Conservation (phyloP, 2,113 vertebrate genomes). For the Syngnathoides biaculeatus region DNA sequence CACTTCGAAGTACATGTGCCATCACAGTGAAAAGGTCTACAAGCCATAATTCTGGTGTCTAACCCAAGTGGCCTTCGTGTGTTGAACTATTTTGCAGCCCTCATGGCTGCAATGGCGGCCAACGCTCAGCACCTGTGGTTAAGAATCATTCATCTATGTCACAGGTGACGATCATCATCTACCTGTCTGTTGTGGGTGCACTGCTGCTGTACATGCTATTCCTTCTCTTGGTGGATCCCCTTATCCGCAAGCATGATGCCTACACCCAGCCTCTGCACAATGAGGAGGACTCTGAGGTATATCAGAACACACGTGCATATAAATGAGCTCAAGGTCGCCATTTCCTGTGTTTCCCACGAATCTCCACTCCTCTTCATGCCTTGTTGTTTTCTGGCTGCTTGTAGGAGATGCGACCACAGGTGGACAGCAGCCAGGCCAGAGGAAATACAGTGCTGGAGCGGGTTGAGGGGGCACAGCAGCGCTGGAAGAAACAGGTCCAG, state of each 20-base stretch:
- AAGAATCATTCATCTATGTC: neutral
- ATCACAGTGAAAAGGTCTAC: too few relatives aligned
- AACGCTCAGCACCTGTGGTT: neutral
- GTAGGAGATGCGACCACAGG: conserved; percentile 79
- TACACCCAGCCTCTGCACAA: conserved; percentile 88
- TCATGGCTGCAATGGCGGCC: too few relatives aligned
- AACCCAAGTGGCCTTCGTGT: too few relatives aligned
- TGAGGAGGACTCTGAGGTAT: conserved; percentile 87
- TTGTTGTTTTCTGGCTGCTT: neutral
- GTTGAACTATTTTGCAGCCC: neutral
- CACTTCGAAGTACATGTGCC: too few relatives aligned
- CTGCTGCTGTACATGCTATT: conserved; percentile 94
- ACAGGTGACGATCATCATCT: conserved; percentile 91
- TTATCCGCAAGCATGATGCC: conserved; percentile 87
- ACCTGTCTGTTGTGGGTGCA: conserved; percentile 88
- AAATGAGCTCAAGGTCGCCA: neutral
- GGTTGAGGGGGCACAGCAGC: conserved; percentile 92
- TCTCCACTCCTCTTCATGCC: neutral
- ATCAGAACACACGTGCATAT: neutral
- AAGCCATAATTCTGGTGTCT: too few relatives aligned
- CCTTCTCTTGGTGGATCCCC: conserved; percentile 90
- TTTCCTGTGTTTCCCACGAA: neutral
- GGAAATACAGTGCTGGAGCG: conserved; percentile 89
- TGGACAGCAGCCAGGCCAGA: conserved; percentile 51
- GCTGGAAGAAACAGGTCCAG: conserved; percentile 96